Conservation (phyloP, 1,140 invertebrate species). For the Megalonaias nervosa region DNA sequence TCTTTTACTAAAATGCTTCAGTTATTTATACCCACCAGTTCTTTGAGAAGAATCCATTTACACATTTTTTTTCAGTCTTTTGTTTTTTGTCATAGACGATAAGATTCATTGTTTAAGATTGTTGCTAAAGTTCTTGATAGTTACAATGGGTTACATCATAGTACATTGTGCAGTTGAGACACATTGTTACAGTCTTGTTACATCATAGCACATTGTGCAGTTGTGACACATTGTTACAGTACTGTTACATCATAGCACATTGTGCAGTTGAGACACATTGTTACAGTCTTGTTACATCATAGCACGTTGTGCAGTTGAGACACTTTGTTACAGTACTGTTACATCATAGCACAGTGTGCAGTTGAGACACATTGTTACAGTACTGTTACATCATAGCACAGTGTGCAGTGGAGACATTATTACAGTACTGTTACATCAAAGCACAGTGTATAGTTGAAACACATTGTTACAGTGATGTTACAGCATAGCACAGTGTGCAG, state of each 20-base stretch:
- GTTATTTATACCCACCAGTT: not conserved
- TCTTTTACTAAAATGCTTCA: too few relatives aligned
- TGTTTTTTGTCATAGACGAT: not conserved
- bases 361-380: not conserved
- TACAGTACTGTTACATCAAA: too few relatives aligned
- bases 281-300: too few relatives aligned
- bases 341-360: not conserved
- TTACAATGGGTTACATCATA: not conserved
- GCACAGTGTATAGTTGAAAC: too few relatives aligned
- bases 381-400: too few relatives aligned
- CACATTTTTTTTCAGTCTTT: not conserved
- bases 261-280: too few relatives aligned
- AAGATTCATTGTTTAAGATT: not conserved
- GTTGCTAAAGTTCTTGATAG: not conserved
- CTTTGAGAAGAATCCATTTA: not conserved
- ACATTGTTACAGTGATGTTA: too few relatives aligned
- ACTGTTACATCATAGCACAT: too few relatives aligned
- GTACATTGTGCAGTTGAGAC: not conserved
- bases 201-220: too few relatives aligned
- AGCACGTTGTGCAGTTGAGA: not conserved
- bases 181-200: not conserved
- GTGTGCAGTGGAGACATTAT: too few relatives aligned
- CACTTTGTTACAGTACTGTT: not conserved
- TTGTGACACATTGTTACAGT: too few relatives aligned
- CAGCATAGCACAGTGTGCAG: too few relatives aligned